Evolutionary conservation across 1,140 invertebrate genomes (phyloP).

Genomic region (honey bee (Apis mellifera)): DNA sequence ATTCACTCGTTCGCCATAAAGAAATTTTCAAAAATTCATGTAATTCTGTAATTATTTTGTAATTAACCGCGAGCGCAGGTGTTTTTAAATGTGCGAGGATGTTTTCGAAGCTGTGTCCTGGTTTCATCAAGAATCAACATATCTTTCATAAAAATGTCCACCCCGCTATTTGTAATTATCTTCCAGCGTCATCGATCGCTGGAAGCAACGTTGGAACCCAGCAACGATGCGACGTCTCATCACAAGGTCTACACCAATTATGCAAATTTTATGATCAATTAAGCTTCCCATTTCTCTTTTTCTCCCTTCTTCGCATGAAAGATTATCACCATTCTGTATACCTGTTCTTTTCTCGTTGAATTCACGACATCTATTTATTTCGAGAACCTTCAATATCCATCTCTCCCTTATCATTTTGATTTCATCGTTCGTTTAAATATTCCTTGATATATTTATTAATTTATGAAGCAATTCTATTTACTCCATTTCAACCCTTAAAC

Average conservation of each 20-base stretch:
- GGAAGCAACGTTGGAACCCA: slow-evolving; percentile 30
- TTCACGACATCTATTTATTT: slow-evolving; percentile 11
- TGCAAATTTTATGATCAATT: slow-evolving; percentile 70
- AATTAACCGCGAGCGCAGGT: slow-evolving; percentile 26
- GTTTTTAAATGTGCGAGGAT: slow-evolving; percentile 8
- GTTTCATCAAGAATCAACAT: slow-evolving; percentile 1
- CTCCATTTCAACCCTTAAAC: not conserved
- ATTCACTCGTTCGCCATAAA: not conserved
- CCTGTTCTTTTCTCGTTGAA: slow-evolving; percentile 17
- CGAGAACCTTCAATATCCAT: not conserved
- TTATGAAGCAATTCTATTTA: not conserved
- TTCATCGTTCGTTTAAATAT: not conserved
- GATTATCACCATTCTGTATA: not conserved
- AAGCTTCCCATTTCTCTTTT: slow-evolving; percentile 55
- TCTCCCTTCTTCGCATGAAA: not conserved
- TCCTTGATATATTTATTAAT: not conserved
- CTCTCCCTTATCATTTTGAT: slow-evolving; percentile 29
- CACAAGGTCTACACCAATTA: slow-evolving; percentile 64
- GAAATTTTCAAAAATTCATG: not conserved
- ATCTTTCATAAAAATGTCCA: slow-evolving; percentile 25
- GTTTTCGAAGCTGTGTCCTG: not conserved
- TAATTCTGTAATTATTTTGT: not conserved
- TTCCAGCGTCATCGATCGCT: slow-evolving; percentile 29
- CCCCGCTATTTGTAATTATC: slow-evolving; percentile 49
- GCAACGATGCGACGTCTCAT: slow-evolving; percentile 38